These are phyloP conservation scores for Sinocyclocheilus anshuiensis DNA, from an alignment of 2,113 vertebrate genomes.

Conservation along the genomic window DNA sequence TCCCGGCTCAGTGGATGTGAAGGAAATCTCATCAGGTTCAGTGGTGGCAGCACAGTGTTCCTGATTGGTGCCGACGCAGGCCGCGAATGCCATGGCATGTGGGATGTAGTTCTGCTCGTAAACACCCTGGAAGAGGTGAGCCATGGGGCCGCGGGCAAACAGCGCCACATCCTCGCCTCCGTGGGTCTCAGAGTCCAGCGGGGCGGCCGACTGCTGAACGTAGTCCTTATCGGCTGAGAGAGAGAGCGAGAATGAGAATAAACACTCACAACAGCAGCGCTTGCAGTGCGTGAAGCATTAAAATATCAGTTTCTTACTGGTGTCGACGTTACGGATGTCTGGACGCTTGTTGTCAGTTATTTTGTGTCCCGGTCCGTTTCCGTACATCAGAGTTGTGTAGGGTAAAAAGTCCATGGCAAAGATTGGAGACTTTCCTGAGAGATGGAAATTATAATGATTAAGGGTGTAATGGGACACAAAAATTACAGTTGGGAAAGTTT, in stretches of 20 bases:
- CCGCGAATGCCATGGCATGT: constrained; percentile 75
- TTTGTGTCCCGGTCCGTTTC: constrained; percentile 78
- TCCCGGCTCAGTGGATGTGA: not conserved
- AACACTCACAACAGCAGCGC: too few species aligned
- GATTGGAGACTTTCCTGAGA: constrained; percentile 75
- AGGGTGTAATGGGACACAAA: too few species aligned
- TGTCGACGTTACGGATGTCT: constrained; percentile 71
- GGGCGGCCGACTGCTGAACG: constrained; percentile 69
- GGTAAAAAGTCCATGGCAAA: constrained; percentile 71
- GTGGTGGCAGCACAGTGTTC: constrained; percentile 66
- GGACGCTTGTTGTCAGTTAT: constrained; percentile 67
- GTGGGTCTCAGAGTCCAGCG: constrained; percentile 69
- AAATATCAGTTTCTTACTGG: constrained; percentile 64
- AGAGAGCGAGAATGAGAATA: too few species aligned
- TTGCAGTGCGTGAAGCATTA: too few species aligned
- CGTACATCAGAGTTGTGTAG: constrained; percentile 77
- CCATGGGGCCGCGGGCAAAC: constrained; percentile 75
- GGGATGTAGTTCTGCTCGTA: constrained; percentile 78
- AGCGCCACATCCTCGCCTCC: constrained; percentile 77
- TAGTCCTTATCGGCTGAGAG: constrained; percentile 69
- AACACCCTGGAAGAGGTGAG: constrained; percentile 76
- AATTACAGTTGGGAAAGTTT: too few species aligned
- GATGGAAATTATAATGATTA: not conserved
- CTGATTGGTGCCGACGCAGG: constrained; percentile 71
- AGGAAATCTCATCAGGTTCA: not conserved